These are phyloP conservation scores for Phaethornis superciliosus DNA, from an alignment of 2,113 vertebrate species.

Conservation along the genomic window DNA sequence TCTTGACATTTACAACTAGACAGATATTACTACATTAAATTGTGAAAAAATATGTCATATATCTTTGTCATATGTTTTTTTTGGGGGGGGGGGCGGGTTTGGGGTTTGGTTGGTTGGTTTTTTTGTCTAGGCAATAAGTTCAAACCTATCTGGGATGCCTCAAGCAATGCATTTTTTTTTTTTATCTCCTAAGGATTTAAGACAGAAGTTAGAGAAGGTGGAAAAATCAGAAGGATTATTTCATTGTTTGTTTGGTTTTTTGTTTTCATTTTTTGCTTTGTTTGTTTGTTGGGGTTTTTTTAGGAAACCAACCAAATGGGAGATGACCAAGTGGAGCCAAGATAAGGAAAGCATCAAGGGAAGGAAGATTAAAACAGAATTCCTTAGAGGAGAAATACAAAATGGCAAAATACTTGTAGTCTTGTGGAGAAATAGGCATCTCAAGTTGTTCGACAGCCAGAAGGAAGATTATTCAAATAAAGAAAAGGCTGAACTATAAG, in stretches of 20 bases:
- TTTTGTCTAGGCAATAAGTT: background rate
- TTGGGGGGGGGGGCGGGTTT: too few species aligned
- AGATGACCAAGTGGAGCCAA: background rate
- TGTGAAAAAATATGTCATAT: too few species aligned
- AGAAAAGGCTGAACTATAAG: background rate
- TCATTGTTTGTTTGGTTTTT: background rate
- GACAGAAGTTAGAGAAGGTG: background rate
- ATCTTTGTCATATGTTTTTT: too few species aligned
- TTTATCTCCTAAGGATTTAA: background rate
- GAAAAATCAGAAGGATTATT: background rate
- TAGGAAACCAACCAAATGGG: background rate
- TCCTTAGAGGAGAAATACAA: background rate
- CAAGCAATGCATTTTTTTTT: background rate
- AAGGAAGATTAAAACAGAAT: background rate
- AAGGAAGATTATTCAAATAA: background rate
- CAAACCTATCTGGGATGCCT: background rate
- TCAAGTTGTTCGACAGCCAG: background rate
- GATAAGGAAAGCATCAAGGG: background rate
- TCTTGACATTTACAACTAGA: background rate
- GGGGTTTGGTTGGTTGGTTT: too few species aligned
- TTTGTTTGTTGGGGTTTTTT: background rate
- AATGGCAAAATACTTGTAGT: background rate
- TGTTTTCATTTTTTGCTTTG: background rate
- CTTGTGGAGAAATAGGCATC: background rate
- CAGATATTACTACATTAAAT: background rate